Base-by-base conservation (phyloP, 2,797 vertebrate genomes). In the Sebastes itinus region DNA sequence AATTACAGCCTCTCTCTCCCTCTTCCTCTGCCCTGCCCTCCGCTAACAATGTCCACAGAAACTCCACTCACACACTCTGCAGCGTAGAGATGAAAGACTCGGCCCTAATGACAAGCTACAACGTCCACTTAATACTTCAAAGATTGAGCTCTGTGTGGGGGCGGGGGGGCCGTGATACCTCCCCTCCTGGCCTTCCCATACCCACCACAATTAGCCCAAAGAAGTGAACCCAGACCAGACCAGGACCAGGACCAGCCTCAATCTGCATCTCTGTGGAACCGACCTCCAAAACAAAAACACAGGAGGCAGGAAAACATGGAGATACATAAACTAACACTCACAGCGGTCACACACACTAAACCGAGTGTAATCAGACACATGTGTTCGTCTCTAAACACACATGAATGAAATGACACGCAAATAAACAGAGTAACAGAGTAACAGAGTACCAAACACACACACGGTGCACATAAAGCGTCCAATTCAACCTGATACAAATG, bases 101-200 rank as follows among this genome's bases (percentile, higher is more conserved):
- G 6, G 82, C 32, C 33, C 83, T 96, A 95, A 96, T 94, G 90
- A 95, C 93, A 94, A 92, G 91, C 82, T 87, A 85, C 88, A 72
- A 82, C 30, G 87, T 91, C 91, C 92, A 92, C 87, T 92, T 91
- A 87, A 85, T 88, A 88, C 93, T 94, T 95, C 93, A 94, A 94
- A 95, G 90, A 86, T 80, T 58, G 80, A 81, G 71, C 78, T 70
- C 1, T 38, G 35, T 38, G 35, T 38, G 12, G 35, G 35, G 12
- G 5, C 12, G 12, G 35, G 4, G 84, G 75, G 77, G 66, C 0
- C 7, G 6, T 5, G 65, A 67, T 33, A 20, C 65, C 62, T 54
- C 28, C 72, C n/a, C 13, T 7, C 22, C 13, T 1, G 25, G 35
- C 60, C 85, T 81, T 77, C 77, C 87, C 73, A 80, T 58, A 61